These are phyloP conservation scores for Chrysocyon brachyurus DNA, from an alignment of 2,797 vertebrate genomes.

Conservation along the genomic window DNA sequence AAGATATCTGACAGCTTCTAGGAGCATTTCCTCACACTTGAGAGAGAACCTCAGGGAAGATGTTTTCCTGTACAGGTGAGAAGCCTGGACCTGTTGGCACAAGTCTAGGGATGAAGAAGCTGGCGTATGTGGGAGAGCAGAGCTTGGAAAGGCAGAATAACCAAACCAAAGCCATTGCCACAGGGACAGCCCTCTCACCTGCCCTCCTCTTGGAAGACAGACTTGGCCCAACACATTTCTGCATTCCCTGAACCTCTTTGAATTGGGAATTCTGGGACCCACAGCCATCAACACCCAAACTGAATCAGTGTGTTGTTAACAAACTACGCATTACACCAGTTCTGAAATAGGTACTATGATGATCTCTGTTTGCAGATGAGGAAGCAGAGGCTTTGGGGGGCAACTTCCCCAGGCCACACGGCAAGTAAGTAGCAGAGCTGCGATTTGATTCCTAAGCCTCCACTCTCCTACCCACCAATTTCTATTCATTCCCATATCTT, in stretches of 20 bases:
- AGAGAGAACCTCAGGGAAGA: neutral
- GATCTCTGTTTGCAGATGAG: neutral
- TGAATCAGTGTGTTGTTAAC: neutral
- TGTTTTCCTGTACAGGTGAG: neutral
- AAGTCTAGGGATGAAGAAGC: neutral
- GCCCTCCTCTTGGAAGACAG: neutral
- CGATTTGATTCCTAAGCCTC: neutral
- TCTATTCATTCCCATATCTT: neutral
- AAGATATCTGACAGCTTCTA: neutral
- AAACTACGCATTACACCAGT: accelerated
- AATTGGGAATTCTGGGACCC: neutral
- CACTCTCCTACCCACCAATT: neutral
- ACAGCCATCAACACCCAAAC: neutral
- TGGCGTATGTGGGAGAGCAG: neutral
- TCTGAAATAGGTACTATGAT: neutral
- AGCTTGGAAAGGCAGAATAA: neutral
- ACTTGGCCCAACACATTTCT: neutral
- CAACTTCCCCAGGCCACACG: neutral
- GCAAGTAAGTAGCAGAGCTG: neutral
- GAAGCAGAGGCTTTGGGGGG: neutral
- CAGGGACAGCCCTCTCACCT: too few relatives aligned
- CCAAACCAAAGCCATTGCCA: neutral
- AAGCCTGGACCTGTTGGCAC: neutral
- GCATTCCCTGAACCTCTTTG: neutral
- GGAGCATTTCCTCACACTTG: neutral